Evolutionary conservation across 2,113 vertebrate species (phyloP).

Genomic region (Lucifuga dentata): DNA sequence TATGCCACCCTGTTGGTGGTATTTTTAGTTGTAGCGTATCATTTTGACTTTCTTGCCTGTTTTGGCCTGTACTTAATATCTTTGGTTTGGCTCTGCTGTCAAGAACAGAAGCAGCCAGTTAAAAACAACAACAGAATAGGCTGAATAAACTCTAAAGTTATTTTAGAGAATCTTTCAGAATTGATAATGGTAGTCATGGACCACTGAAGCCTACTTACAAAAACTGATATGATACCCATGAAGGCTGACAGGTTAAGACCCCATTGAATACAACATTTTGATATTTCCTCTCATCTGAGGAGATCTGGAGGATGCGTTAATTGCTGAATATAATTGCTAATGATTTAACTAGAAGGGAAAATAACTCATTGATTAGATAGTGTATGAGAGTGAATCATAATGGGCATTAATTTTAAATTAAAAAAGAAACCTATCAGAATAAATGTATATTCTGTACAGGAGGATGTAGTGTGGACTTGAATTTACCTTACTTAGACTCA

Average conservation of each 20-base stretch:
- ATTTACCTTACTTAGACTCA: no score
- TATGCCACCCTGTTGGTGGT: slow-evolving; percentile 84
- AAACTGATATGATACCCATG: not conserved
- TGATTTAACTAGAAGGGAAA: not conserved
- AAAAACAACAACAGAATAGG: slow-evolving; percentile 72
- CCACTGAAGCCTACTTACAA: not conserved
- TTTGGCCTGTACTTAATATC: slow-evolving; percentile 91
- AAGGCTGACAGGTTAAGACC: not conserved
- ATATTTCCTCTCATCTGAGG: not conserved
- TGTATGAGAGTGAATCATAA: not conserved
- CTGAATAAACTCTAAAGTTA: slow-evolving; percentile 32
- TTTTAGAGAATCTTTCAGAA: not conserved
- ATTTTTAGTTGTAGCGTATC: slow-evolving; percentile 87
- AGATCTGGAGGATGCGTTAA: not conserved
- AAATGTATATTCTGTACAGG: slow-evolving; percentile 45
- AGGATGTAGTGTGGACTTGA: slow-evolving; percentile 14
- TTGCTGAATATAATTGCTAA: not conserved
- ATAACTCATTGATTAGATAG: no score
- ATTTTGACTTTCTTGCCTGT: slow-evolving; percentile 92
- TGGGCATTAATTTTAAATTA: slow-evolving; percentile 33
- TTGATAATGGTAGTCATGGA: not conserved
- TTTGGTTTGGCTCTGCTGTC: slow-evolving; percentile 88
- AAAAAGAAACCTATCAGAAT: slow-evolving; percentile 26
- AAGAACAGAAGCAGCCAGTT: slow-evolving; percentile 78
- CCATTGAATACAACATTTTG: no score